Evolutionary conservation across 2,888 invertebrate genomes (phyloP).

Genomic region (Acrocyrtus sp.): DNA sequence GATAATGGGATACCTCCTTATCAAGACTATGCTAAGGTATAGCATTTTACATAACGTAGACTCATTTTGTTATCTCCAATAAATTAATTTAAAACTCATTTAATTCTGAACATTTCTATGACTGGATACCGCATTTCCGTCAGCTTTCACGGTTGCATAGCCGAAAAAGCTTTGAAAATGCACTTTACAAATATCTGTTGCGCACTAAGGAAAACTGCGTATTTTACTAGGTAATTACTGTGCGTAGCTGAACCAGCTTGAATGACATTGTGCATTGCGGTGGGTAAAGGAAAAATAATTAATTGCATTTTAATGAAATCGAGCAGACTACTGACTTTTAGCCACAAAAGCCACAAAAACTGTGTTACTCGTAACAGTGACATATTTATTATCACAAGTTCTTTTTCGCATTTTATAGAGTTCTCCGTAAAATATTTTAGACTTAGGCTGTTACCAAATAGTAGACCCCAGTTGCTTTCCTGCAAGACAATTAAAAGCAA

Average conservation of each 20-base stretch:
- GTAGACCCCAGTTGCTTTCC: slow-evolving; percentile 13
- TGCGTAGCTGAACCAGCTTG: no score
- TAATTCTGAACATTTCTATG: background rate
- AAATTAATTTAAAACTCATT: no score
- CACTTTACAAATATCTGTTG: background rate
- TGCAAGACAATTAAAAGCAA: background rate
- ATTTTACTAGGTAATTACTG: no score
- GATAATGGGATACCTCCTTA: slow-evolving; percentile 9
- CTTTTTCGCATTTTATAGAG: background rate
- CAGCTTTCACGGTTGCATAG: no score
- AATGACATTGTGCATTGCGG: no score
- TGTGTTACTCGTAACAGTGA: background rate
- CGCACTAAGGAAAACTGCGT: no score
- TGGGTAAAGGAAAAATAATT: no score
- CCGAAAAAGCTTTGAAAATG: no score
- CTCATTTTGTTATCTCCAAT: no score
- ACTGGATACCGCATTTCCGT: no score
- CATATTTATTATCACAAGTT: background rate
- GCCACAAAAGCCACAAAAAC: background rate
- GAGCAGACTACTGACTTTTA: no score
- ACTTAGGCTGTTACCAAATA: slow-evolving; percentile 19
- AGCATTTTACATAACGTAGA: background rate
- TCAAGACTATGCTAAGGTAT: background rate
- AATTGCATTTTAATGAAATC: no score
- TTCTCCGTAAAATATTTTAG: background rate